Base-by-base conservation (phyloP, 2,797 vertebrate genomes). In the Fistularia commersonii region DNA sequence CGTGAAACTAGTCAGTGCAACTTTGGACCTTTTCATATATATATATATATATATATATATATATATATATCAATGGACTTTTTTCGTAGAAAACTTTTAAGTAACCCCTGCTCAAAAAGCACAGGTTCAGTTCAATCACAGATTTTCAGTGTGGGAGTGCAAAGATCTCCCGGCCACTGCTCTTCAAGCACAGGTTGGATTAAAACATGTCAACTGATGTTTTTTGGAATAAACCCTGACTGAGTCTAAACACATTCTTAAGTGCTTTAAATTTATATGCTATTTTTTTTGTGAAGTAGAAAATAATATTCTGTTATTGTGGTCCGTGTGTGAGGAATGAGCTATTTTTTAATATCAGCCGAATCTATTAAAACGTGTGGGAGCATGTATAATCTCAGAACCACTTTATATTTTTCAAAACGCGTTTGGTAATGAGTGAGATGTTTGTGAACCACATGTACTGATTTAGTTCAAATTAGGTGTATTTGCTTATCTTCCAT, bases 391-490 rank as follows among this genome's bases (percentile, higher is more conserved):
- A 66, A 59, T 48, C 9, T 63, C 44, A 60, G 64, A 84, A 82
- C 74, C 77, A 84, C 83, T 82, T 78, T 66, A 70, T 82, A 69
- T 75, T 79, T 65, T 33, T 41, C 61, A 65, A 64, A 69, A 8
- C 59, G 44, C 69, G 52, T 71, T 58, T 51, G 51, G 66, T 76
- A 47, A 67, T 69, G 35, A 69, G 59, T 72, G 65, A 74, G 5
- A 23, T 73, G 65, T 69, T 76, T 72, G 49, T 73, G 57, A 83
- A 78, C 77, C 77, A 78, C 77, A 80, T 77, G 81, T 62, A 46
- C 48, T 63, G 76, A 79, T 41, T 51, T 73, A 32, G 41, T 61
- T 63, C 66, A 61, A 37, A 67, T 70, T 82, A 78, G 66, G 66
- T 72, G 77, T 81, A 57, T 66, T 59, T 54, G 45, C 14, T 69